These are phyloP conservation scores for Cassiopea xamachana DNA, from an alignment of 30 jellyfish, hydroid and myxozoan species.

Conservation along the genomic window DNA sequence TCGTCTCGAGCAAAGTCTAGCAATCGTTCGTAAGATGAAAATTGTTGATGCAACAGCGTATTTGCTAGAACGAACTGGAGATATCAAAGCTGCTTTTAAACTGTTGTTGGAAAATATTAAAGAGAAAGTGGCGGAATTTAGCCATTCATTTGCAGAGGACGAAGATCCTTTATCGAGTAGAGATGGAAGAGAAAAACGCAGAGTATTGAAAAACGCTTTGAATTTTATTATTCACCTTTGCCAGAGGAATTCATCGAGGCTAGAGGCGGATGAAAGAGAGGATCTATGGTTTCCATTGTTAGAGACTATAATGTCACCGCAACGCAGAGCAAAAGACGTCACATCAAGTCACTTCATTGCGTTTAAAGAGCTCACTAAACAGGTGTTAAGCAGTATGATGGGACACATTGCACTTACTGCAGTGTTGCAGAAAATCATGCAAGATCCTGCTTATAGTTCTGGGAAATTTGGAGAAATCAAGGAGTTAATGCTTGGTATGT, in stretches of 20 bases:
- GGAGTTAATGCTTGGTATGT: conserved; percentile 93
- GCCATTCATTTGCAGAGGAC: conserved; percentile 63
- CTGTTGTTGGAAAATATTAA: conserved; percentile 76
- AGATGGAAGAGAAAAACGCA: conserved; percentile 61
- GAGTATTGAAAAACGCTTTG: conserved; percentile 56
- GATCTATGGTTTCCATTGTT: conserved; percentile 97
- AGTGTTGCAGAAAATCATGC: conserved; percentile 95
- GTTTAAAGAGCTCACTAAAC: conserved; percentile 93
- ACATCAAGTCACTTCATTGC: conserved; percentile 88
- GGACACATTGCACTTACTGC: conserved; percentile 95
- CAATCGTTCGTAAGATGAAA: conserved; percentile 78
- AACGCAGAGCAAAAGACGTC: conserved; percentile 83
- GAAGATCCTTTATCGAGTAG: conserved; percentile 69
- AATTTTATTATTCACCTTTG: conserved; percentile 74
- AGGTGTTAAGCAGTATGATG: conserved; percentile 96
- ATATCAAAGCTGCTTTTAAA: conserved; percentile 84
- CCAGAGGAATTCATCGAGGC: conserved; percentile 84
- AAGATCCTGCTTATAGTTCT: conserved; percentile 95
- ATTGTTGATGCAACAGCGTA: conserved; percentile 90
- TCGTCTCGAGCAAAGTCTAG: conserved; percentile 89
- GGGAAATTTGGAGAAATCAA: conserved; percentile 98
- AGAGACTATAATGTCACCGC: conserved; percentile 99
- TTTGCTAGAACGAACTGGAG: conserved; percentile 94
- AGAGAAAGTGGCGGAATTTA: conserved; percentile 71
- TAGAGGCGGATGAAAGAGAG: conserved; percentile 94